Base-by-base conservation (phyloP, 2,113 vertebrate genomes). In the Oncorhynchus mykiss region DNA sequence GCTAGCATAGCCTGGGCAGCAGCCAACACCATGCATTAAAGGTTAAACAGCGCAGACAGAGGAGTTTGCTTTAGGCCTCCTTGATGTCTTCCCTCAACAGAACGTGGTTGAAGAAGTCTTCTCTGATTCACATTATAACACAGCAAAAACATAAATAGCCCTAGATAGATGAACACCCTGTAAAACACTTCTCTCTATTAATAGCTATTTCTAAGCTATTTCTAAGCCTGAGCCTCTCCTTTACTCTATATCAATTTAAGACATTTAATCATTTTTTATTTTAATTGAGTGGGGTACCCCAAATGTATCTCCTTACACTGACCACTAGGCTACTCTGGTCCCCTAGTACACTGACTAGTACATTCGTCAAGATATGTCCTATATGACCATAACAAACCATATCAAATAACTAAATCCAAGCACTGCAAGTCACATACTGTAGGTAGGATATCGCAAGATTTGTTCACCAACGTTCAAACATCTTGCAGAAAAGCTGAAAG, bases 11-110 rank as follows among this genome's bases (percentile, higher is more conserved):
- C 51, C 81, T 89, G 88, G 88, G 85, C 29, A 54, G 51, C 48
- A 27, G 85, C 91, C 91, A 92, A 51, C 34, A 66, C 76, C 78
- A 74, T 73, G 78, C 89, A 79, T 78, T 72, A 72, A 74, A 60
- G 73, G 71, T 82, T 76, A 66, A 83, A 77, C 7, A 72, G 80
- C 72, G 78, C 79, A 81, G 68, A 76, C 80, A 75, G 72, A 65
- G 1, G 24, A 72, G 80, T 87, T 77, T 76, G 69, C 89, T 62
- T 11, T 45, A 80, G 69, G 80, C 73, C 71, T 60, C 59, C 81
- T 84, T 59, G 16, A 48, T 48, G 18, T 24, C 34, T n/a, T 20
- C 9, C n/a, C n/a, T 76, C 73, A 49, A 66, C 76, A 76, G 78
- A 74, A 80, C 9, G 77, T 66, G 49, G 60, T 76, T 71, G 68